Conservation (phyloP, 2,113 vertebrate genomes). For the pig (Sus scrofa) region DNA sequence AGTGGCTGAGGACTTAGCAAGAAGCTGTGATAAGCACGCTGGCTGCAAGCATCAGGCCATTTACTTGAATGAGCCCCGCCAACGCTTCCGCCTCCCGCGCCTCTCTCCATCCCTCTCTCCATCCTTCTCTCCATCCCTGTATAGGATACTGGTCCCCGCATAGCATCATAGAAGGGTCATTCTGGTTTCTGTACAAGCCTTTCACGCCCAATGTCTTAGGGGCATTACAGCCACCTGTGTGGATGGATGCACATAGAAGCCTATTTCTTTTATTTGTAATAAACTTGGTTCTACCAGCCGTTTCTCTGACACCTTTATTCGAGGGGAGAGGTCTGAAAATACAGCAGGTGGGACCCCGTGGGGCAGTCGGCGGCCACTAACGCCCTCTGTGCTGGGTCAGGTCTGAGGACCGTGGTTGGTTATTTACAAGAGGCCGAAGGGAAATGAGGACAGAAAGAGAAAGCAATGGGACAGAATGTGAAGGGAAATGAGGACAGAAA, state of each 20-base stretch:
- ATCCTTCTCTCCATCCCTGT: background rate
- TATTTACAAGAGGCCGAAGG: no score
- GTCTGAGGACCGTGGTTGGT: fast-evolving
- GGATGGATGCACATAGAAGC: no score
- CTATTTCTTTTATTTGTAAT: background rate
- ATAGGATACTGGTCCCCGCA: fast-evolving
- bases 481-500: background rate
- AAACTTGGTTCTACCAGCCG: background rate
- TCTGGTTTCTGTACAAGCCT: fast-evolving
- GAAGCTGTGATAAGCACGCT: fast-evolving
- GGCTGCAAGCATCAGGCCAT: background rate
- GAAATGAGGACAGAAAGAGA: no score
- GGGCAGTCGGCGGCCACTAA: fast-evolving
- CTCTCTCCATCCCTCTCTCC: no score
- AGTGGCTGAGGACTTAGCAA: fast-evolving
- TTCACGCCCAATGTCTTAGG: fast-evolving
- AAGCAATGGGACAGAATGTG: background rate
- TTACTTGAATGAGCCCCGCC: fast-evolving
- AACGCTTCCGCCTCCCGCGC: no score
- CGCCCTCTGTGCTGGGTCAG: fast-evolving
- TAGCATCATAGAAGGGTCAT: fast-evolving
- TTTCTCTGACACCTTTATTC: background rate
- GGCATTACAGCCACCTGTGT: fast-evolving
- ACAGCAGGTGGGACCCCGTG: background rate
- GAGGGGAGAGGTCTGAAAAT: background rate